Conservation (phyloP, 2,888 invertebrate species). For the Unio delphinus region DNA sequence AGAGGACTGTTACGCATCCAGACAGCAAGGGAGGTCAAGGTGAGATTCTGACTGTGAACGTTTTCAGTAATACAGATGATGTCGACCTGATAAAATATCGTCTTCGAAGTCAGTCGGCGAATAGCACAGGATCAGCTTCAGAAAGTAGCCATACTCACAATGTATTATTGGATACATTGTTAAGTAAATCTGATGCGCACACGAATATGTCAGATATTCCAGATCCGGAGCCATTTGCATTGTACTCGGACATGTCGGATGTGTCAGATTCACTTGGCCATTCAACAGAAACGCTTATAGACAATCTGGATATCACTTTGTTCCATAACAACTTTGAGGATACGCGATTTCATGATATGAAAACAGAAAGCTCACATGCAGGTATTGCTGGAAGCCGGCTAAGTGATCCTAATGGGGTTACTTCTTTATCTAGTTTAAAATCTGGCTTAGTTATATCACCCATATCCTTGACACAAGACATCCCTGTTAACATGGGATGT, state of each 20-base stretch:
- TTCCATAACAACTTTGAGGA: too few relatives aligned
- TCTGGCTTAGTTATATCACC: conserved; percentile 57
- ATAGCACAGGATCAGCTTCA: conserved; percentile 4
- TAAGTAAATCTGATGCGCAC: not conserved
- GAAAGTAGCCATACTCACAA: conserved; percentile 5
- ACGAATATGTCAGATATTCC: too few relatives aligned
- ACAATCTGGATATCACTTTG: conserved; percentile 14
- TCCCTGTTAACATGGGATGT: conserved; percentile 48
- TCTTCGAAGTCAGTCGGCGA: conserved; percentile 9
- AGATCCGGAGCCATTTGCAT: not conserved
- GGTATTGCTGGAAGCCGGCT: conserved; percentile 9
- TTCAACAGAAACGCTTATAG: conserved; percentile 37
- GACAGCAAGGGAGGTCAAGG: not conserved
- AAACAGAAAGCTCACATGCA: conserved; percentile 12
- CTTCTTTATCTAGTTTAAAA: conserved; percentile 30
- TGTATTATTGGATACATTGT: not conserved
- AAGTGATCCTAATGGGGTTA: conserved; percentile 18
- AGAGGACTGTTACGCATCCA: too few relatives aligned
- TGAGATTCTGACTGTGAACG: conserved; percentile 19
- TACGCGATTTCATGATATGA: not conserved
- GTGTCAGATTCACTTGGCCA: conserved; percentile 24
- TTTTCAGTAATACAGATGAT: conserved; percentile 33
- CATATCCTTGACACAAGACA: conserved; percentile 55
- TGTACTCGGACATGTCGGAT: conserved; percentile 5
- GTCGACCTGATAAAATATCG: conserved; percentile 47